Evolutionary conservation across 2,797 vertebrate genomes (phyloP), one percentile per base, ranked within the genome.

Genomic region (Phaenicophaeus curvirostris): DNA sequence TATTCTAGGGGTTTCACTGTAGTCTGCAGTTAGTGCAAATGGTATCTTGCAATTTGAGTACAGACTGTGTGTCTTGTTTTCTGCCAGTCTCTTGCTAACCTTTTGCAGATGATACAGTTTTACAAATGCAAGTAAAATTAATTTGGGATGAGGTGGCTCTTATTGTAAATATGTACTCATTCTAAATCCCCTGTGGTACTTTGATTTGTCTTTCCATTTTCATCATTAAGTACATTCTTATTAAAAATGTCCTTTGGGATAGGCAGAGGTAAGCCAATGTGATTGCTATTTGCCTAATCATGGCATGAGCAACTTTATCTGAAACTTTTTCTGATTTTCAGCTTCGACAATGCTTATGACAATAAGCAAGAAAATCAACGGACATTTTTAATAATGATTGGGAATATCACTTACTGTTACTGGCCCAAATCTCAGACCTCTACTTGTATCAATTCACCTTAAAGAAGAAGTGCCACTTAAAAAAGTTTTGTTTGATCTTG

Each of bases 391-490:
- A 96, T 97, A 95, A 97, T 3, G 13, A 89, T 80, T 89, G 87
- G 94, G 57, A 95, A 96, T 87, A 85, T 94, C 97, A 97, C 97
- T 97, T 91, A 85, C 84, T 65, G 96, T 97, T 97, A 97, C 97
- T 98, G 97, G 97, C 98, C 97, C 97, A 96, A 97, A 97, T 97
- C 96, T 97, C 96, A 96, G 97, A 97, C 96, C 95, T 97, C 97
- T 98, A 98, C 98, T 98, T 98, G 97, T 98, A 98, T 99, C 98
- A 98, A 98, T 98, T 98, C 98, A 98, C 98, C 98, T 98, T 97
- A 98, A 98, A 95, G 87, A 99, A 98, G 98, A 99, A 98, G 99
- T 99, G 98, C 99, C 99, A 99, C 99, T 99, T 99, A 99, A 98
- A 98, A 98, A 98, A 98, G 97, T 98, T 98, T 96, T 85, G 91